These are phyloP conservation scores for Indri indri DNA, from an alignment of 2,113 vertebrate genomes.

Conservation along the genomic window DNA sequence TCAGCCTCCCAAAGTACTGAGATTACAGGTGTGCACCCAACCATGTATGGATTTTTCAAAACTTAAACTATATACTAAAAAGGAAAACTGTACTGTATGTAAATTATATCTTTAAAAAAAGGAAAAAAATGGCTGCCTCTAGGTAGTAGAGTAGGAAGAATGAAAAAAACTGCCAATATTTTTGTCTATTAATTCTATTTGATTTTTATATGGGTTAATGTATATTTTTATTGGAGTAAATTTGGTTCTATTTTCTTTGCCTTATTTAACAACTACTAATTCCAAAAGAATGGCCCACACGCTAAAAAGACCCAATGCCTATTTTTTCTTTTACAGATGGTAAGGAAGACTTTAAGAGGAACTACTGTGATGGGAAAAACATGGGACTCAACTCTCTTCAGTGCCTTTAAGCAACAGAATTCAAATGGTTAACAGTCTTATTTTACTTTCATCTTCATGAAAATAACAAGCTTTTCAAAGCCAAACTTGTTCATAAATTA, in stretches of 20 bases:
- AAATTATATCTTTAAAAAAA: background rate
- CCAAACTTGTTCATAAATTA: slow-evolving; percentile 53
- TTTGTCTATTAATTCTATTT: background rate
- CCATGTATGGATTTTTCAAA: too few species aligned
- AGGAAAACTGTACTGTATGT: background rate
- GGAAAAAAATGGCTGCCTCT: background rate
- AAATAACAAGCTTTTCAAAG: slow-evolving; percentile 30
- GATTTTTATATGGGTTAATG: background rate
- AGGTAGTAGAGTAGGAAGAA: background rate
- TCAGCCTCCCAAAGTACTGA: too few species aligned
- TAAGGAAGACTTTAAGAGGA: background rate
- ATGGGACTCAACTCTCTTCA: background rate
- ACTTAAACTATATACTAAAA: background rate
- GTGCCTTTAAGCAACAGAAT: background rate
- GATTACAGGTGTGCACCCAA: too few species aligned
- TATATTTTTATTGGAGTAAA: background rate
- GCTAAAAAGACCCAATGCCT: background rate
- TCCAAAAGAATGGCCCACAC: background rate
- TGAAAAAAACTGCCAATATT: background rate
- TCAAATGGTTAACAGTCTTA: slow-evolving; percentile 15
- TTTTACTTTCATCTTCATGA: background rate
- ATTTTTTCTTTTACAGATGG: background rate
- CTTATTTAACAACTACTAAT: slow-evolving; percentile 37
- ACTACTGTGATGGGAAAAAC: background rate
- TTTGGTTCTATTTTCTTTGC: background rate